phyloP scores from a whole-genome alignment of 2,113 vertebrate species.

The Cottus gobio region DNA sequence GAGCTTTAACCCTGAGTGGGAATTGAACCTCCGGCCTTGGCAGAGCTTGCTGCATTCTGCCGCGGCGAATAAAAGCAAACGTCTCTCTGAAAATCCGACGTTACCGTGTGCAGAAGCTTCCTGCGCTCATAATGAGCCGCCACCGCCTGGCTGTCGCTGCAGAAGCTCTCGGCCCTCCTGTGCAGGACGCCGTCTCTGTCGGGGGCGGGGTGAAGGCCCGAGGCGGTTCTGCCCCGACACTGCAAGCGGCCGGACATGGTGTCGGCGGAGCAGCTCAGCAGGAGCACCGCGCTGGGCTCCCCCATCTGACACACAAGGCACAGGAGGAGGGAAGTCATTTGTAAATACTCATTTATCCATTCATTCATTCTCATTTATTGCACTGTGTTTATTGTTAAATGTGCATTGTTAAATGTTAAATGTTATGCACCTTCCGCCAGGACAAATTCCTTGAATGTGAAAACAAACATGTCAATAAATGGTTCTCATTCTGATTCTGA shows the following conservation, averaged over 20 bases:
- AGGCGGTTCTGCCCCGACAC: slow-evolving; percentile 66
- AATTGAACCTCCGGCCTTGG: not conserved
- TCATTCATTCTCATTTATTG: too few relatives aligned
- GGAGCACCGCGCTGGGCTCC: slow-evolving; percentile 87
- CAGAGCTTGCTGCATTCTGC: not conserved
- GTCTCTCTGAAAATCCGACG: not conserved
- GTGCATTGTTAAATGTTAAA: too few relatives aligned
- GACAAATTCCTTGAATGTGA: too few relatives aligned
- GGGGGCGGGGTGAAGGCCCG: slow-evolving; percentile 33
- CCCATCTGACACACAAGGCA: slow-evolving; percentile 82
- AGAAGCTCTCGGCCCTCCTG: slow-evolving; percentile 83
- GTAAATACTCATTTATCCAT: too few relatives aligned
- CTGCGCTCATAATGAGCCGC: slow-evolving; percentile 86
- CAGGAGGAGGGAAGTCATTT: not conserved
- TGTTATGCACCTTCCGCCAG: too few relatives aligned
- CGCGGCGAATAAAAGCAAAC: not conserved
- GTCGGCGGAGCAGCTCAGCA: slow-evolving; percentile 89
- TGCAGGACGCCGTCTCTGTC: slow-evolving; percentile 51
- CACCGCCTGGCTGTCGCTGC: slow-evolving; percentile 78
- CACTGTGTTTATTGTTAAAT: too few relatives aligned
- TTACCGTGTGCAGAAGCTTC: slow-evolving; percentile 87
- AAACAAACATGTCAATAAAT: too few relatives aligned
- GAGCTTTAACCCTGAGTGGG: not conserved
- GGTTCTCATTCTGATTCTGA: too few relatives aligned
- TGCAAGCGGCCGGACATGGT: slow-evolving; percentile 86